Base-by-base conservation (phyloP, 2,888 invertebrate genomes). In the Melinaea menophilus region DNA sequence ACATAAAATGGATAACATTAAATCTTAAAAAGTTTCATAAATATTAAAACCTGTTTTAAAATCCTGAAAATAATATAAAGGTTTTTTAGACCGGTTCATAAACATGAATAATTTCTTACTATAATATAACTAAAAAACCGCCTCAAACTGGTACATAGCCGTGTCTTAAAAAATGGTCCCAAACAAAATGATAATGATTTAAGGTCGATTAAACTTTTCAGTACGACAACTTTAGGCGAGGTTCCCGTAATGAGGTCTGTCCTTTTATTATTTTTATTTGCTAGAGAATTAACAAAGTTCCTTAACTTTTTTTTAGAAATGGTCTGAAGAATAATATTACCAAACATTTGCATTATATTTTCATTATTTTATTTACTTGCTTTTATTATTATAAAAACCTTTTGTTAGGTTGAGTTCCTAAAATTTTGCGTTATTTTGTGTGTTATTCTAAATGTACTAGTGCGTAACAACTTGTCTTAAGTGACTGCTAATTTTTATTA, bases 141-240 rank as follows among this genome's bases (percentile, higher is more conserved):
- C 72, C 59, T 63, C 51, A 59, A 72, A 75, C 45, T 67, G 60
- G 63, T 59, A 65, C 51, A 54, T 61, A 56, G 46, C 41, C 56
- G 54, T 54, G 13, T 58, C 51, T 46, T 62, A 41, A 55, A n/a
- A 35, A 55, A 55, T 2, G 12, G 47, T 13, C 45, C 67, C 69
- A 72, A 73, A 75, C 84, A 80, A 84, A 86, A 80, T 74, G 77
- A 78, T 81, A 81, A 82, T 81, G 76, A 82, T 82, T 78, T 80
- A 79, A 22, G 22, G 22, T 22, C 22, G 22, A 22, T 22, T 22
- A 22, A 22, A 22, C 22, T 22, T 22, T 22, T 22, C 22, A 22
- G 22, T 22, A 22, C 22, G 22, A 22, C 22, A 84, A 82, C 80
- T 85, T 81, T 73, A 72, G 68, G 73, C 75, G 71, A 75, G 74